Conservation (phyloP, 1,140 invertebrate species). For the Augochlora pura region DNA sequence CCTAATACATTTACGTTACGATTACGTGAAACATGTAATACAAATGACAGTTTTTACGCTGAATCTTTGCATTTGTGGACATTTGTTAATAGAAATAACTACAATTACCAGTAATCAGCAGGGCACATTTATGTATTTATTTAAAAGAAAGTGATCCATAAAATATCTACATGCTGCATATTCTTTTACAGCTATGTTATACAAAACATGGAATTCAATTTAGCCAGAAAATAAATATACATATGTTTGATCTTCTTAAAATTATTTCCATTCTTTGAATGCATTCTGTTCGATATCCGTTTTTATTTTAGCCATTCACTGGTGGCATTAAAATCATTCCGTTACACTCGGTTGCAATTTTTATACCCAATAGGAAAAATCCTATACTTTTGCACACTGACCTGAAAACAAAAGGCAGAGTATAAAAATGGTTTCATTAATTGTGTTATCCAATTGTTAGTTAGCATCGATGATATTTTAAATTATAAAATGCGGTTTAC, state of each 20-base stretch:
- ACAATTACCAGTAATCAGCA: neutral
- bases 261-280: slow-evolving; percentile 4
- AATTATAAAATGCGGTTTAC: neutral
- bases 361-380: slow-evolving; percentile 84
- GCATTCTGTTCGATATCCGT: neutral
- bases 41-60: neutral
- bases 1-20: too few species aligned
- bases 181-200: neutral
- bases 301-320: slow-evolving; percentile 31
- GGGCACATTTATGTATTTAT: neutral
- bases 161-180: neutral
- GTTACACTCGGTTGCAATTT: slow-evolving; percentile 84
- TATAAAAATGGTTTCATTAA: neutral
- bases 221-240: too few species aligned
- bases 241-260: neutral
- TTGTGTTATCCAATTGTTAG: neutral
- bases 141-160: neutral
- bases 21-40: neutral
- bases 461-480: neutral
- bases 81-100: neutral
- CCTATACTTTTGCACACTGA: slow-evolving; percentile 86
- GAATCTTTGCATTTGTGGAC: neutral
- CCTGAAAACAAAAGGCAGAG: slow-evolving; percentile 79
- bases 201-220: neutral
- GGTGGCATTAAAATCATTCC: slow-evolving; percentile 82